These are phyloP conservation scores for Drosophila subsilvestris DNA, from an alignment of 2,888 invertebrate genomes.

Conservation along the genomic window DNA sequence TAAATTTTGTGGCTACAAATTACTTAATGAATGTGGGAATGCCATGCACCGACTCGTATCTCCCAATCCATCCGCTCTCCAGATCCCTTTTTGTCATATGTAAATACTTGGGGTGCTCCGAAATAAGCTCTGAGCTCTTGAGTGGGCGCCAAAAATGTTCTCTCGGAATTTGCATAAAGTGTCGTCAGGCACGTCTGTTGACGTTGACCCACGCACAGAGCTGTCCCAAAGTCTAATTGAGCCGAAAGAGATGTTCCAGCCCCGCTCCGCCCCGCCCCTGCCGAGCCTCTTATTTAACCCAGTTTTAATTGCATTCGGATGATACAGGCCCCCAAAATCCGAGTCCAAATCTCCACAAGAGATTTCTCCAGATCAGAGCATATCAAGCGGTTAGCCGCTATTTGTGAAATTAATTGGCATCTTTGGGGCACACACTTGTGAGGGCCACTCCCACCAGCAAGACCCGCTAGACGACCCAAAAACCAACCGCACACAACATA, in stretches of 20 bases:
- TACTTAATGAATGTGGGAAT: slow-evolving; percentile 68
- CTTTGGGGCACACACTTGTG: slow-evolving; percentile 31
- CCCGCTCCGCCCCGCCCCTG: no score
- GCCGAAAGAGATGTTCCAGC: slow-evolving; percentile 43
- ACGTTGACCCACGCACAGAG: slow-evolving; percentile 10
- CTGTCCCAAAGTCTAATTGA: slow-evolving; percentile 49
- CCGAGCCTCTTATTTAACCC: slow-evolving; percentile 49
- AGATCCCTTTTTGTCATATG: slow-evolving; percentile 41
- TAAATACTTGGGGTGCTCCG: slow-evolving; percentile 42
- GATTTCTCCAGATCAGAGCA: slow-evolving; percentile 42
- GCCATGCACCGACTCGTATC: slow-evolving; percentile 1
- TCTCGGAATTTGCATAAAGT: slow-evolving; percentile 60
- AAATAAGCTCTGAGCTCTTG: slow-evolving; percentile 20
- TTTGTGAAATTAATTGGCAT: slow-evolving; percentile 70
- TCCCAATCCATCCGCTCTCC: neutral
- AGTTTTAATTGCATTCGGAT: slow-evolving; percentile 62
- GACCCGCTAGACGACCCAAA: neutral
- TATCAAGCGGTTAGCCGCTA: slow-evolving; percentile 65
- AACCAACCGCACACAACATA: slow-evolving; percentile 20
- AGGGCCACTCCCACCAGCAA: neutral
- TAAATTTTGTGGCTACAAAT: slow-evolving; percentile 75
- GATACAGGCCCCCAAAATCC: neutral
- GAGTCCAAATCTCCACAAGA: slow-evolving; percentile 15
- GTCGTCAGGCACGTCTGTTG: slow-evolving; percentile 24
- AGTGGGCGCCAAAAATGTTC: slow-evolving; percentile 51